A percentile compares a stretch with the other conserved stretches of the same genome.
Evolutionary conservation across 2,113 vertebrate species (phyloP).

Genomic region (Tychaedon coryphoeus): DNA sequence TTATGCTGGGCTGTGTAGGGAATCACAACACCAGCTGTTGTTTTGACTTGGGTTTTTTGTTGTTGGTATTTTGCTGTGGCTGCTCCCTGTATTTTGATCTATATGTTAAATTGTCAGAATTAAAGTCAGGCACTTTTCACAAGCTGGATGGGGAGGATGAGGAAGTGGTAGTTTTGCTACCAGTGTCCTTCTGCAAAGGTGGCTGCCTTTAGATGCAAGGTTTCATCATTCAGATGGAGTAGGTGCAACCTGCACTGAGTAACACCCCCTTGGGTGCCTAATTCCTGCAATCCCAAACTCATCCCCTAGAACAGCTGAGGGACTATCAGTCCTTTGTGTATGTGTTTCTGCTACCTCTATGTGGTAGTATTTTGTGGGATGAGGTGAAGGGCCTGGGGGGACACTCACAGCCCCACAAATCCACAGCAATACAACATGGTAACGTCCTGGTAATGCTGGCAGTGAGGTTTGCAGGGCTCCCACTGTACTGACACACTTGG

Average conservation of each 20-base stretch:
- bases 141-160: not conserved
- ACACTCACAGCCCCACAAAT: not conserved
- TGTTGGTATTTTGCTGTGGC: slow-evolving; percentile 17
- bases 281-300: not conserved
- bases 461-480: not conserved
- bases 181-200: not conserved
- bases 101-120: not conserved
- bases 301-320: not conserved
- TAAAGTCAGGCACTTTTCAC: not conserved
- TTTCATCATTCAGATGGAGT: not conserved
- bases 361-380: not conserved
- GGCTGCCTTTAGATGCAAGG: not conserved
- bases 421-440: not conserved
- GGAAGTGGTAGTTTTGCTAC: not conserved
- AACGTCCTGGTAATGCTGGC: not conserved
- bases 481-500: not conserved
- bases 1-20: not conserved
- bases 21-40: not conserved
- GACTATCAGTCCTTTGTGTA: not conserved
- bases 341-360: not conserved
- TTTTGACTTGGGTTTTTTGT: not conserved
- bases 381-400: not conserved
- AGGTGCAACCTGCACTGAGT: not conserved
- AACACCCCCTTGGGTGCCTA: not conserved
- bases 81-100: slow-evolving; percentile 2